Evolutionary conservation across 2,797 vertebrate genomes (phyloP).

Genomic region (Pygocentrus nattereri): DNA sequence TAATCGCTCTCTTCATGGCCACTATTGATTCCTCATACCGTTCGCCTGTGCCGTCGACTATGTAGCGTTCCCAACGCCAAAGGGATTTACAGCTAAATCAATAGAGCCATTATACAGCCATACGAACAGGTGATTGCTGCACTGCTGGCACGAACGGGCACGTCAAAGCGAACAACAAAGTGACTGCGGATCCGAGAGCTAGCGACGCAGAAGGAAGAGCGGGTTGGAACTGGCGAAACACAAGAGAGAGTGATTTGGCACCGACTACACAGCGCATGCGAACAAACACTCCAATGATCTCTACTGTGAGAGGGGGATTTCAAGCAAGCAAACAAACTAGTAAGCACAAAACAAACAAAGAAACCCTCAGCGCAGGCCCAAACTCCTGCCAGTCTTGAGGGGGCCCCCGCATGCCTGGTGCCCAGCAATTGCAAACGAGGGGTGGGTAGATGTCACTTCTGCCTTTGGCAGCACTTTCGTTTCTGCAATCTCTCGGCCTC

Average conservation of each 20-base stretch:
- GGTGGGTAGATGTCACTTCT: constrained; percentile 22
- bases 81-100: constrained; percentile 52
- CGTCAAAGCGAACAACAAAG: constrained; percentile 5
- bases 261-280: constrained; percentile 28
- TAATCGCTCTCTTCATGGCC: constrained; percentile 24
- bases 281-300: constrained; percentile 37
- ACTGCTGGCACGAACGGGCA: constrained; percentile 1
- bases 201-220: constrained; percentile 11
- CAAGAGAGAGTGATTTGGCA: constrained; percentile 47
- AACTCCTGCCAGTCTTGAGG: constrained; percentile 34
- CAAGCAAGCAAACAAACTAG: constrained; percentile 53
- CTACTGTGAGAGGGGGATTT: constrained; percentile 43
- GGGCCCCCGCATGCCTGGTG: constrained; percentile 15
- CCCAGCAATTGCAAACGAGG: constrained; percentile 25
- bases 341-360: constrained; percentile 42
- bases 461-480: constrained; percentile 43
- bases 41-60: constrained; percentile 18
- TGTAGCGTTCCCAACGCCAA: constrained; percentile 8
- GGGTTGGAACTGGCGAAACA: constrained; percentile 3
- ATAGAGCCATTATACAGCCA: constrained; percentile 39
- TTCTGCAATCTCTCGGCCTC: constrained; percentile 49
- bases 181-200: neutral
- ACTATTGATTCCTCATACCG: constrained; percentile 41
- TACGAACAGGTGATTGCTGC: neutral
- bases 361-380: constrained; percentile 15